Conservation (phyloP, 2,888 invertebrate genomes). For the Homarus gammarus region DNA sequence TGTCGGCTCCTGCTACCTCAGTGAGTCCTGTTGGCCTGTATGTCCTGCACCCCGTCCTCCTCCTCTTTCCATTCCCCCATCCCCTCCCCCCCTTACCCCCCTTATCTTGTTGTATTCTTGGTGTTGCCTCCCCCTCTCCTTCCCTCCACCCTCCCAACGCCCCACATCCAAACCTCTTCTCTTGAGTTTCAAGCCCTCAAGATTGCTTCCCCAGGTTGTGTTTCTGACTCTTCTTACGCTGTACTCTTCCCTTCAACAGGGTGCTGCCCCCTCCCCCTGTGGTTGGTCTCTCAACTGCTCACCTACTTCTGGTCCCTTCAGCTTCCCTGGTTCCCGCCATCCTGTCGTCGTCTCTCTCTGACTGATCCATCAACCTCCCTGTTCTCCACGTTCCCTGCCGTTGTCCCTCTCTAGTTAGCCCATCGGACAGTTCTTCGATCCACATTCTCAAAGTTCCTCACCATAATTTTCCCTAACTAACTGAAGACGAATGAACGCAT, state of each 20-base stretch:
- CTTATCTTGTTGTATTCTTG: background rate
- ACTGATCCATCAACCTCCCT: background rate
- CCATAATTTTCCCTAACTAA: too few species aligned
- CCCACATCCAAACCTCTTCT: background rate
- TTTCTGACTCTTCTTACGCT: too few species aligned
- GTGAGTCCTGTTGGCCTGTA: conserved; percentile 11
- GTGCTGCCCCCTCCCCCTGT: too few species aligned
- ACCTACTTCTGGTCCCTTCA: background rate
- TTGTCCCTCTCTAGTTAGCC: too few species aligned
- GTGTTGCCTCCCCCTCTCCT: conserved; percentile 10
- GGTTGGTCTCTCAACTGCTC: too few species aligned
- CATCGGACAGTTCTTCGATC: too few species aligned
- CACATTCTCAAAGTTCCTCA: too few species aligned
- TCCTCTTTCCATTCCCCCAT: background rate
- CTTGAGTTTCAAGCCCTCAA: too few species aligned
- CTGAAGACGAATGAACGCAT: too few species aligned
- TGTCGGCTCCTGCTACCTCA: conserved; percentile 14
- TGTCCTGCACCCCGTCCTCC: conserved; percentile 7
- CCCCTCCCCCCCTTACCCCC: background rate
- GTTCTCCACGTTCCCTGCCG: too few species aligned
- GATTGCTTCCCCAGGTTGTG: too few species aligned
- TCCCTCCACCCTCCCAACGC: background rate
- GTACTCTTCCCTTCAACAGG: too few species aligned
- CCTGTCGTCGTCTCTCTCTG: background rate
- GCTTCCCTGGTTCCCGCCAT: background rate